A percentile compares a stretch with the other conserved stretches of the same genome.
These are phyloP conservation scores for Bimastos eiseni DNA, from an alignment of 2,888 invertebrate species.

Conservation along the genomic window DNA sequence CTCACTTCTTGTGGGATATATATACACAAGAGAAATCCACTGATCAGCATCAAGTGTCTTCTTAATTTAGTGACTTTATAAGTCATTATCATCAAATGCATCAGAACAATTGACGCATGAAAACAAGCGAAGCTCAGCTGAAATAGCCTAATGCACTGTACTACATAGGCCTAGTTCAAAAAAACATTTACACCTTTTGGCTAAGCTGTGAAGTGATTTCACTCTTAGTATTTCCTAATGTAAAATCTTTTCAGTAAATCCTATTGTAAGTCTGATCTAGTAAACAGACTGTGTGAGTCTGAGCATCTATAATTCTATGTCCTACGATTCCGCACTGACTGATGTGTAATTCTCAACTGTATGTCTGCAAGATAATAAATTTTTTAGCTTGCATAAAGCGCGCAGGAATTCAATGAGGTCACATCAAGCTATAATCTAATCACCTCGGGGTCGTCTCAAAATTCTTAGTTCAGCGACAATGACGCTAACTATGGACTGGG, in stretches of 20 bases:
- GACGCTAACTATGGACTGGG: neutral
- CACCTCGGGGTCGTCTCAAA: neutral
- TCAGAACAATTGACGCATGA: too few relatives aligned
- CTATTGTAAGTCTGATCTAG: neutral
- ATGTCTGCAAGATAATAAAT: neutral
- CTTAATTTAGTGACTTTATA: neutral
- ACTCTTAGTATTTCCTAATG: neutral
- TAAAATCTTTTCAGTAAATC: neutral
- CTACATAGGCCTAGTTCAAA: neutral
- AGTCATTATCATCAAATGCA: neutral
- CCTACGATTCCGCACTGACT: neutral
- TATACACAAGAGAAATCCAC: neutral
- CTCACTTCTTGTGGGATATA: neutral
- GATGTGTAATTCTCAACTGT: neutral
- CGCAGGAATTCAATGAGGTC: neutral
- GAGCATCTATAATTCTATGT: neutral
- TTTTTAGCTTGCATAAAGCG: neutral
- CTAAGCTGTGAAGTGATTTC: neutral
- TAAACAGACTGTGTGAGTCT: neutral
- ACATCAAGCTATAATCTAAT: neutral
- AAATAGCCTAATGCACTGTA: neutral
- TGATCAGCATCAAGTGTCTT: neutral
- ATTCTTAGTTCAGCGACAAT: neutral
- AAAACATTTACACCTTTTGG: neutral
- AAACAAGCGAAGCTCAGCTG: neutral